A percentile compares a stretch with the other conserved stretches of the same genome.
Evolutionary conservation across 2,888 invertebrate genomes (phyloP).

Genomic region (Globia sparganii): DNA sequence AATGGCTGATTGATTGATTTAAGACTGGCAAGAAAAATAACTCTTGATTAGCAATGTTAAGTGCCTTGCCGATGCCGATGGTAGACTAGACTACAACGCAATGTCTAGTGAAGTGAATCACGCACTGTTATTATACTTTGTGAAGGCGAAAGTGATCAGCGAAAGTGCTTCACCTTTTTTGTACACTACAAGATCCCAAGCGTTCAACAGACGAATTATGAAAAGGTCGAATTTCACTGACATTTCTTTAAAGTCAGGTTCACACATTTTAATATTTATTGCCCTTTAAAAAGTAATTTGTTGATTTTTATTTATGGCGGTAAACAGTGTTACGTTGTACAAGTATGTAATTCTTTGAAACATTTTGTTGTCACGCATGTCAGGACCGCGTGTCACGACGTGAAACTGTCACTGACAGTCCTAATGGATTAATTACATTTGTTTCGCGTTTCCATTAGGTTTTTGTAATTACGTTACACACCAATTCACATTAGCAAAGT

Average conservation of each 20-base stretch:
- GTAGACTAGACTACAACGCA: constrained; percentile 42
- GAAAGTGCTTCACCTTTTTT: constrained; percentile 78
- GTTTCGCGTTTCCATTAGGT: constrained; percentile 41
- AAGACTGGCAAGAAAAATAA: constrained; percentile 47
- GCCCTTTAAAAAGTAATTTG: constrained; percentile 21
- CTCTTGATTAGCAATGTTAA: constrained; percentile 54
- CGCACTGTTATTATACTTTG: constrained; percentile 71
- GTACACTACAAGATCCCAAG: constrained; percentile 56
- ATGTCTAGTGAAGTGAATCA: constrained; percentile 78
- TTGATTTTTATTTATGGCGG: constrained; percentile 29
- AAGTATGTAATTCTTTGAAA: constrained; percentile 44
- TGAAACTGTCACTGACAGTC: constrained; percentile 44
- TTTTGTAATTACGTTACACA: constrained; percentile 32
- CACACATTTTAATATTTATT: constrained; percentile 29
- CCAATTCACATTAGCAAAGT: constrained; percentile 25
- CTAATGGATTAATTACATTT: constrained; percentile 56
- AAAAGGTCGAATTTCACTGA: constrained; percentile 75
- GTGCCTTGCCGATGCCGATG: constrained; percentile 38
- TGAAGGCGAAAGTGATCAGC: constrained; percentile 86
- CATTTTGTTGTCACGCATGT: constrained; percentile 43
- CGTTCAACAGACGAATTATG: constrained; percentile 64
- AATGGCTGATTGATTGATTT: constrained; percentile 48
- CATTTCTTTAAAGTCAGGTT: constrained; percentile 52
- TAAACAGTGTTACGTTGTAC: constrained; percentile 32
- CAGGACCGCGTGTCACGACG: constrained; percentile 36